Evolutionary conservation across 2,888 invertebrate species (phyloP), one percentile per base, ranked within the genome.

Genomic region (Aplocera efformata): DNA sequence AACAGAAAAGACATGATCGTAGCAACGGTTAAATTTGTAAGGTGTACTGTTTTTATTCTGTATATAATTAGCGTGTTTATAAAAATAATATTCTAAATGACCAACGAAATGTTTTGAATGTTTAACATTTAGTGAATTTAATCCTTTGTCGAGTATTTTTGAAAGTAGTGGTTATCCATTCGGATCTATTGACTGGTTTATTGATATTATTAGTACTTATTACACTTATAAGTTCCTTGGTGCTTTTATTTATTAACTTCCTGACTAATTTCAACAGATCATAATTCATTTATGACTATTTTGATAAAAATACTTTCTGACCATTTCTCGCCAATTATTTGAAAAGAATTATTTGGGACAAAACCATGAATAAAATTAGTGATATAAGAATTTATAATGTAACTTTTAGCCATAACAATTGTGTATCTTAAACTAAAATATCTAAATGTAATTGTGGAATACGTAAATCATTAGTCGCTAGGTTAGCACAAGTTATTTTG

Each of bases 41-140:
- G 6, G 13, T 10, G 25, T 33, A 6, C 13, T 5, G 9, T n/a
- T n/a, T 30, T 29, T 13, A 25, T 23, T 38, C 26, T 32, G 32
- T 32, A 8, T 33, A 26, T 21, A 23, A 21, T 24, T 45, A 30
- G 39, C n/a, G 40, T 42, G 34, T 34, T 50, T 10, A 42, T 42
- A 23, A 35, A 13, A n/a, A n/a, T n/a, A n/a, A 27, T 26, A 33
- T 42, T 37, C 37, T 35, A 33, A 42, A 45, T 31, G 53, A 53
- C 53, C 50, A 53, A 53, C 48, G 53, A 53, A 50, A 41, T 39
- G 13, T 40, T 28, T 27, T 37, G 2, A 10, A 33, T 32, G 30
- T 43, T 25, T 31, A 24, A 38, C 21, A 33, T 20, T 26, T 42
- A 33, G 11, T 25, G 13, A 27, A 17, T 17, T 3, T 17, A 17